Evolutionary conservation across 2,113 vertebrate species (phyloP), one percentile per base, ranked within the genome.

Genomic region (Vicugna pacos): DNA sequence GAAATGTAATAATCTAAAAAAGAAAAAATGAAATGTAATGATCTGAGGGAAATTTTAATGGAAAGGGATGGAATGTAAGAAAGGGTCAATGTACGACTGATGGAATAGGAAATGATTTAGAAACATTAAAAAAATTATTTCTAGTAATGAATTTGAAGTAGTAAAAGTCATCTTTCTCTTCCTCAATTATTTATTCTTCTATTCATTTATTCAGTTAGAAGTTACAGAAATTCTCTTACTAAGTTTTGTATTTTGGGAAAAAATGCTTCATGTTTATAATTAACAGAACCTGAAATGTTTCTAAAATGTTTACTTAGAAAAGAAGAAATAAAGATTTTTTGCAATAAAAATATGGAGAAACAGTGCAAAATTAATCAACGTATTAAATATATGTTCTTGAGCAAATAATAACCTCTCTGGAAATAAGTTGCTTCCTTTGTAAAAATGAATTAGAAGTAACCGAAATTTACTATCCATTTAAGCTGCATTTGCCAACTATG

Each of bases 151-250:
- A 96, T 90, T 86, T 93, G 17, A 52, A 38, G 6, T 35, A 28
- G 62, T 79, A 95, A 69, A 94, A 92, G 15, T 58, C 9, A 54
- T 81, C 26, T 72, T 95, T 81, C 46, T 91, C 35, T 91, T 64
- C 5, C 76, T 97, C 46, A 80, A 11, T 65, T 88, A 84, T 58
- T 77, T 85, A 80, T 69, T 84, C 22, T 81, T 76, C 16, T 88
- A 54, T 79, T 89, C 35, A 72, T 73, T 79, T 87, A 62, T 85
- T 93, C n/a, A 91, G 24, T 26, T 94, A 92, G 42, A 93, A 89
- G 28, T 11, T 73, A 89, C 7, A 62, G 46, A 91, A 76, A 46
- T 67, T 24, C 16, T 76, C 46, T 58, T 89, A 52, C 12, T 85
- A 48, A 89, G 35, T 70, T 86, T 79, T 73, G 65, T 90, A 28